Evolutionary conservation across 2,797 vertebrate genomes (phyloP).

Genomic region (Gymnodraco acuticeps): DNA sequence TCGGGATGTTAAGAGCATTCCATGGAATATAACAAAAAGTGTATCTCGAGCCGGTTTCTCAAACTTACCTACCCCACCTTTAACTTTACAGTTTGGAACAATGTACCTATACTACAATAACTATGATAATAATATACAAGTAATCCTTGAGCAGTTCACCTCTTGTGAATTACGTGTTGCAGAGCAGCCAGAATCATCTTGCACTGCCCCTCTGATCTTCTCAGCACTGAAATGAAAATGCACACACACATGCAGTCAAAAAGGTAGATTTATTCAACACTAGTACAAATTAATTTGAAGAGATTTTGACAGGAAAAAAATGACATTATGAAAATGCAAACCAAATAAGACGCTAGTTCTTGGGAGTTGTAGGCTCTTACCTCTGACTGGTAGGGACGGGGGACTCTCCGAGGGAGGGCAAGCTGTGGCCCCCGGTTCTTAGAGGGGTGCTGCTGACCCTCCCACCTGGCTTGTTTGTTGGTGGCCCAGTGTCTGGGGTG

Average conservation of each 20-base stretch:
- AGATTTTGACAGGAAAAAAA: background rate
- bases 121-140: background rate
- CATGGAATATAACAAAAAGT: too few species aligned
- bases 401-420: slow-evolving; percentile 89
- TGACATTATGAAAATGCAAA: background rate
- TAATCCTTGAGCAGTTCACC: slow-evolving; percentile 50
- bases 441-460: slow-evolving; percentile 89
- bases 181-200: slow-evolving; percentile 81
- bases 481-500: slow-evolving; percentile 66
- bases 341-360: background rate
- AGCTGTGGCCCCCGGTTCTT: slow-evolving; percentile 77
- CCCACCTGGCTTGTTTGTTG: slow-evolving; percentile 68
- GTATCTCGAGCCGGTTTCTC: too few species aligned
- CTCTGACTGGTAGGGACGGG: slow-evolving; percentile 85
- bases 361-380: slow-evolving; percentile 75
- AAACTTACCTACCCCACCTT: too few species aligned
- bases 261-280: background rate
- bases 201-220: slow-evolving; percentile 47
- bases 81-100: background rate
- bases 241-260: background rate
- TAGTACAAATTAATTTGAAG: background rate
- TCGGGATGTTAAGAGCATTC: too few species aligned
- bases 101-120: background rate
- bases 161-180: slow-evolving; percentile 81
- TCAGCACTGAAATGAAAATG: slow-evolving; percentile 51